Base-by-base conservation (phyloP, 1,140 invertebrate genomes). In the Neodiprion virginianus region DNA sequence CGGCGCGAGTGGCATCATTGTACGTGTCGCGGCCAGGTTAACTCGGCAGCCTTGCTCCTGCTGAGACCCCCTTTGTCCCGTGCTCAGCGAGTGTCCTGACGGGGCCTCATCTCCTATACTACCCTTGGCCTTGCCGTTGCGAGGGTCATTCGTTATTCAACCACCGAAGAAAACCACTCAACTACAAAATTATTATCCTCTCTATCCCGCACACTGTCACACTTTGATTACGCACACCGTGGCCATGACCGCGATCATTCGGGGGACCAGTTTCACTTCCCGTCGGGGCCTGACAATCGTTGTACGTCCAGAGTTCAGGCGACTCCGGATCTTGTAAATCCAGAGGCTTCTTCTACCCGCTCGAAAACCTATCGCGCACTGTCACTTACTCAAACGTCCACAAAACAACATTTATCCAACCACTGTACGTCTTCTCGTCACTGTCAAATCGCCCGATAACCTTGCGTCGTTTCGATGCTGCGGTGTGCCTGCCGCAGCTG, bases 1-100 rank as follows among this genome's bases (percentile, higher is more conserved):
- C 89, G 96, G 96, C 91, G 94, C 94, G 88, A 96, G 92, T 90
- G 94, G 94, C 94, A 95, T 95, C 95, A 96, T 96, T 89, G 90
- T 93, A 87, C 82, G 86, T 80, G 80, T 72, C 71, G 76, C 79
- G 17, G 61, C 61, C 61, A 65, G 61, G 12, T 65, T 65, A 40
- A 40, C 28, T 40, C 28, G 28, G 28, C 28, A 40, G 28, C 28
- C 5, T 40, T 40, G 28, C 61, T 65, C 61, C 61, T 14, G 61
- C 12, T 3, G 17, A 65, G 61, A 17, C 17, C 12, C 17, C 12
- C 28, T 40, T 65, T 21, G 7, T 28, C 68, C 14, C 4, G 68
- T 40, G 68, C 23, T 40, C 23, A 21, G 12, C 12, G 23, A 40
- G 12, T 40, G 28, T 40, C 28, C 28, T 66, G 14, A n/a, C 61